Conservation (phyloP, 2,113 vertebrate genomes). For the Dinomys branickii region DNA sequence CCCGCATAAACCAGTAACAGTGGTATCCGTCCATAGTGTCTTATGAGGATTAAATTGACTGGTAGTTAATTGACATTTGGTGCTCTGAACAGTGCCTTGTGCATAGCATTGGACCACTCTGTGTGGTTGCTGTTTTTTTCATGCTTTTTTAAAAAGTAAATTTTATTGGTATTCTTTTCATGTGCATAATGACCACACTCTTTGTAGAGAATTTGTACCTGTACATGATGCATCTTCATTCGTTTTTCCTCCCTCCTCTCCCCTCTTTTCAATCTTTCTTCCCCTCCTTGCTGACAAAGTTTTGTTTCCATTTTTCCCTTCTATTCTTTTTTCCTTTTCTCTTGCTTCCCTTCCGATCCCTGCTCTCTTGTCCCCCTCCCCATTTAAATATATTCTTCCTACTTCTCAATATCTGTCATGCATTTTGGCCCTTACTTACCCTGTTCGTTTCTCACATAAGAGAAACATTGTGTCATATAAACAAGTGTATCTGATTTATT, state of each 20-base stretch:
- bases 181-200: background rate
- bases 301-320: too few species aligned
- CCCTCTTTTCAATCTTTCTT: background rate
- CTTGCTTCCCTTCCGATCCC: too few species aligned
- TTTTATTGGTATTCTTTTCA: background rate
- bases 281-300: background rate
- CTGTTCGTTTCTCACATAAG: too few species aligned
- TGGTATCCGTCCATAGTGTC: background rate
- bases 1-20: background rate
- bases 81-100: background rate
- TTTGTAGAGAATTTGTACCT: background rate
- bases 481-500: too few species aligned
- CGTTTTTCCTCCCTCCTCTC: background rate
- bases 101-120: background rate
- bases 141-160: background rate
- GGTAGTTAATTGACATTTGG: background rate
- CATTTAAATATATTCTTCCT: too few species aligned
- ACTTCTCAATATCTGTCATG: too few species aligned
- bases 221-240: background rate
- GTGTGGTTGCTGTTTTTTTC: background rate
- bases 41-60: background rate
- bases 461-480: too few species aligned
- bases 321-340: too few species aligned
- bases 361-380: too few species aligned
- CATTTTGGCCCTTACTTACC: too few species aligned